Base-by-base conservation (phyloP, 2,113 vertebrate species). In the Notechis scutatus region DNA sequence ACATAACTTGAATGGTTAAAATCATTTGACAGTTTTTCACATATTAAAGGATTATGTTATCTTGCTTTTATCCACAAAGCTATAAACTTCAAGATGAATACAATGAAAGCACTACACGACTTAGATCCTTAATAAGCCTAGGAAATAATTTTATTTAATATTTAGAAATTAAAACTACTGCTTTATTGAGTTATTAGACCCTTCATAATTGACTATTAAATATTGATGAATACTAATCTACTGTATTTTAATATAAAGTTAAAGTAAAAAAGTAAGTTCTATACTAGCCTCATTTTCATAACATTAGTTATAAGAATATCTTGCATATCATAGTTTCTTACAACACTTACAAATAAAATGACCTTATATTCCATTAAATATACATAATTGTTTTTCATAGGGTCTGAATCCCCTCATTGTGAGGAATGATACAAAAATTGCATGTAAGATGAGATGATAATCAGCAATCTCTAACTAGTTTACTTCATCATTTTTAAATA, bases 151-250 rank as follows among this genome's bases (percentile, higher is more conserved):
- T 95, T 95, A 91, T 23, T 91, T 91, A 93, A 91, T 94, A 23
- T 93, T 95, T 94, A 94, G 61, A 18, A 92, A 50, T 39, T 57
- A 91, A 5, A 88, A 56, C 90, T 9, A 91, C 74, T 15, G 90
- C 56, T 95, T 91, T 94, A 93, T 94, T 94, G 64, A 87, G 57
- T 26, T 18, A 87, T 23, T 92, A 92, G 93, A 93, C n/a, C 47
- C 85, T 91, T 90, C 11, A 93, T 81, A 8, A 93, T 20, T 0
- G 0, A n/a, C 0, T 59, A 52, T 95, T 93, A 93, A 95, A 94
- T 96, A 95, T 96, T 96, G 95, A 91, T 93, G 91, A 96, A 95
- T 24, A 94, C 69, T 74, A 88, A 94, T 15, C 54, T 94, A 90
- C 94, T 93, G 59, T 93, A 94, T 94, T 11, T 94, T 95, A 91